Evolutionary conservation across 2,113 vertebrate species (phyloP), one percentile per base, ranked within the genome.

Genomic region (Halichoeres trimaculatus): DNA sequence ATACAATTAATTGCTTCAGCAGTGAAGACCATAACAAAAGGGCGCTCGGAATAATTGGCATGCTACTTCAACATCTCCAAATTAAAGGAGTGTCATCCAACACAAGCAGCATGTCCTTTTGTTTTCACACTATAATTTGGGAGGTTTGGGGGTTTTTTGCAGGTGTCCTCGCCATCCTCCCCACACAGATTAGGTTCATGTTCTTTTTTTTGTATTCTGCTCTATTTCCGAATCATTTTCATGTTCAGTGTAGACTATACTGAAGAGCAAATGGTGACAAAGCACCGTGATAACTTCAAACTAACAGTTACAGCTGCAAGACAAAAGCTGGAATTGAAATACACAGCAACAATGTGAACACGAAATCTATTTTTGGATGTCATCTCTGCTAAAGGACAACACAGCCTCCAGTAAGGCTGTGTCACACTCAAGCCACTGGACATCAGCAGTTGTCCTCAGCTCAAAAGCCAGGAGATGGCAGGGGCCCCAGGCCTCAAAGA

Each of bases 281-380:
- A 67, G 10, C 11, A 50, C 2, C 1, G 3, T 30, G 52, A 36
- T 57, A 2, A 34, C 38, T 12, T 50, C 54, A 72, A 79, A 69
- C 47, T 30, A 66, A 71, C 5, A 50, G 74, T 56, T 77, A 16
- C 35, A 41, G 48, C 78, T 58, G 56, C 30, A 55, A 67, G 59
- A 76, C 52, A 45, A 30, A 19, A 47, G 59, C 52, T 30, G 45
- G 68, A 74, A 78, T 60, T 59, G 45, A 70, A 74, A 78, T 60
- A 57, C 4, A 1, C 24, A 56, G 70, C 45, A 45, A 30, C 60
- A 19, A 55, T n/a, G 76, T 2, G 10, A 53, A 53, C 1, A 8
- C 23, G 23, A 57, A 78, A 67, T 85, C 78, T 89, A 87, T 88
- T 83, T 82, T 73, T 50, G 45, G 67, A 56, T 64, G 45, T 85